Evolutionary conservation across 2,113 vertebrate genomes (phyloP).

Genomic region (Montifringilla adamsi): DNA sequence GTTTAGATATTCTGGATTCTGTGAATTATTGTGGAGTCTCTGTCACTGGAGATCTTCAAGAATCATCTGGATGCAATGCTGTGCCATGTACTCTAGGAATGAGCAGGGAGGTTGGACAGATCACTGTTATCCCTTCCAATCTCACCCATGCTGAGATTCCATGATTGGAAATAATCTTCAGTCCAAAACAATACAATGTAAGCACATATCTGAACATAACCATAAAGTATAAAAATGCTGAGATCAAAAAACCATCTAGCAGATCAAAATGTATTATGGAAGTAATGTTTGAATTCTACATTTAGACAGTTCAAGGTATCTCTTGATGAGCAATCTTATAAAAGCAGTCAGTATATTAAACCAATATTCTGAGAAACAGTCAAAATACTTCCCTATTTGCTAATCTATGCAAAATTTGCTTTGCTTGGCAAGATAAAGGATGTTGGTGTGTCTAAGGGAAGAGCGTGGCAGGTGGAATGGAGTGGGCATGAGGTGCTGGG

Average conservation of each 20-base stretch:
- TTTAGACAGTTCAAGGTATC: neutral
- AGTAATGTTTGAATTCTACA: neutral
- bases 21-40: neutral
- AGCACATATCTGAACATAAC: neutral
- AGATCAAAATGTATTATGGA: neutral
- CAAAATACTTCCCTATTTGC: neutral
- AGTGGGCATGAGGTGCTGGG: neutral
- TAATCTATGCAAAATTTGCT: neutral
- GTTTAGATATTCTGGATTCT: neutral
- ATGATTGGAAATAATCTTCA: neutral
- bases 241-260: neutral
- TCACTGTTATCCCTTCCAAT: neutral
- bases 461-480: neutral
- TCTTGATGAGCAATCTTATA: neutral
- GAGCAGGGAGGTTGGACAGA: neutral
- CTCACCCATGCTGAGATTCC: neutral
- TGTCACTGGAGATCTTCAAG: neutral
- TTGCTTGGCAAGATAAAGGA: neutral
- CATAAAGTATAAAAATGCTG: neutral
- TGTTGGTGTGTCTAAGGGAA: neutral
- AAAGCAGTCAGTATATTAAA: neutral
- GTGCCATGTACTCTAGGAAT: neutral
- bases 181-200: neutral
- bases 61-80: neutral
- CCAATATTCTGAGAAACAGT: neutral